These are phyloP conservation scores for Nasonia giraulti DNA, from an alignment of 1,140 invertebrate species.

Conservation along the genomic window DNA sequence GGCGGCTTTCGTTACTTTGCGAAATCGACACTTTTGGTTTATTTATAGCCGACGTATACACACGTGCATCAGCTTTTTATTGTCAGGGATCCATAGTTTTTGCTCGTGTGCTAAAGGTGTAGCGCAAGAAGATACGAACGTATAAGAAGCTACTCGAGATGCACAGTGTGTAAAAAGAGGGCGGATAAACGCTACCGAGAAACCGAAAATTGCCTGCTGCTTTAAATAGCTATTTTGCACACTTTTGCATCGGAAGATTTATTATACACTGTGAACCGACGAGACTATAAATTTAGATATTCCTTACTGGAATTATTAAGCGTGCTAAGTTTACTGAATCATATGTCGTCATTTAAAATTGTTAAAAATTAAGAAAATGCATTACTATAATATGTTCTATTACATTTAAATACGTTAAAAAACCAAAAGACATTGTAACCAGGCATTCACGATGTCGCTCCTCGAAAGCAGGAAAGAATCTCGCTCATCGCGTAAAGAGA, in stretches of 20 bases:
- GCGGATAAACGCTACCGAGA: not conserved
- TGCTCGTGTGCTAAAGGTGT: not conserved
- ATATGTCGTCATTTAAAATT: too few relatives aligned
- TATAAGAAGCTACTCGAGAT: not conserved
- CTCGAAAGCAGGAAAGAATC: not conserved
- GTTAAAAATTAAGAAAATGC: too few relatives aligned
- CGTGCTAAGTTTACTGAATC: too few relatives aligned
- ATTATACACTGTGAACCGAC: not conserved
- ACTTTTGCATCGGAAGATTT: not conserved
- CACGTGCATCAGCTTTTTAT: too few relatives aligned
- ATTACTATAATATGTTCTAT: too few relatives aligned
- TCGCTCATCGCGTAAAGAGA: not conserved
- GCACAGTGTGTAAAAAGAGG: not conserved
- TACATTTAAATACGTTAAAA: too few relatives aligned
- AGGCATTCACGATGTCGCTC: not conserved
- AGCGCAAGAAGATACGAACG: not conserved
- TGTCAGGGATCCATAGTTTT: not conserved
- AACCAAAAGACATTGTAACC: not conserved
- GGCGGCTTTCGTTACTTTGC: constrained; percentile 6
- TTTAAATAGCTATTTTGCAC: not conserved
- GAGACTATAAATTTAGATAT: not conserved
- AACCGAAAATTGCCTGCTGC: not conserved
- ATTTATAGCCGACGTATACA: not conserved
- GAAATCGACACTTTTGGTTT: constrained; percentile 26
- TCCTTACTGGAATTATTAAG: too few relatives aligned